Conservation (phyloP, 2,888 invertebrate genomes). For the Eupsilia transversa region DNA sequence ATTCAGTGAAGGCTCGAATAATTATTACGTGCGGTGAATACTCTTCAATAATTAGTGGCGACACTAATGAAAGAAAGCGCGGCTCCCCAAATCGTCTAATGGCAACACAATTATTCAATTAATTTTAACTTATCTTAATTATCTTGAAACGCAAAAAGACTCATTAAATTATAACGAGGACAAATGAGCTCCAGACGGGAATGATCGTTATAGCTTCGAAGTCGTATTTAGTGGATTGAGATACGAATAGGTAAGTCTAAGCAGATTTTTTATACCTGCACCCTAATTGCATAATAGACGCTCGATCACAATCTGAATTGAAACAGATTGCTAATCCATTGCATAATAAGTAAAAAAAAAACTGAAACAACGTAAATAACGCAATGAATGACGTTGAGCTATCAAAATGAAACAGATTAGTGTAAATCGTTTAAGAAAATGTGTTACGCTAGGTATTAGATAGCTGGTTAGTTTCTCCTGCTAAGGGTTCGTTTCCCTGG, state of each 20-base stretch:
- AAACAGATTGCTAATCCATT: too few species aligned
- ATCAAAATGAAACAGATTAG: too few species aligned
- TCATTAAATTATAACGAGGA: constrained; percentile 39
- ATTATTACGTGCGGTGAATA: constrained; percentile 72
- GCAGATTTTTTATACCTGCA: background rate
- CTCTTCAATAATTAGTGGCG: constrained; percentile 65
- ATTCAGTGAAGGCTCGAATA: constrained; percentile 67
- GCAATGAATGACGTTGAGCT: too few species aligned
- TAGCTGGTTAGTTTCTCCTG: background rate
- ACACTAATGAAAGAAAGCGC: constrained; percentile 66
- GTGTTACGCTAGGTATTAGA: too few species aligned
- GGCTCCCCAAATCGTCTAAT: constrained; percentile 51
- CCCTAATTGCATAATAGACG: too few species aligned
- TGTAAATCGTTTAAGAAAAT: too few species aligned
- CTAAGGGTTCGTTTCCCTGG: too few species aligned
- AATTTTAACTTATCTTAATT: constrained; percentile 60
- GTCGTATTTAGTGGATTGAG: background rate
- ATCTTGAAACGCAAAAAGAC: constrained; percentile 43
- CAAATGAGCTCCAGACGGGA: constrained; percentile 24
- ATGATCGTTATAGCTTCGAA: background rate
- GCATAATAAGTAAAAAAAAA: too few species aligned
- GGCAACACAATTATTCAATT: constrained; percentile 60
- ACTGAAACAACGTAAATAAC: too few species aligned
- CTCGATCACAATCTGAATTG: too few species aligned
- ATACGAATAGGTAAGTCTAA: background rate